These are phyloP conservation scores for Ceratina australensis DNA, from an alignment of 1,140 invertebrate species.

Conservation along the genomic window DNA sequence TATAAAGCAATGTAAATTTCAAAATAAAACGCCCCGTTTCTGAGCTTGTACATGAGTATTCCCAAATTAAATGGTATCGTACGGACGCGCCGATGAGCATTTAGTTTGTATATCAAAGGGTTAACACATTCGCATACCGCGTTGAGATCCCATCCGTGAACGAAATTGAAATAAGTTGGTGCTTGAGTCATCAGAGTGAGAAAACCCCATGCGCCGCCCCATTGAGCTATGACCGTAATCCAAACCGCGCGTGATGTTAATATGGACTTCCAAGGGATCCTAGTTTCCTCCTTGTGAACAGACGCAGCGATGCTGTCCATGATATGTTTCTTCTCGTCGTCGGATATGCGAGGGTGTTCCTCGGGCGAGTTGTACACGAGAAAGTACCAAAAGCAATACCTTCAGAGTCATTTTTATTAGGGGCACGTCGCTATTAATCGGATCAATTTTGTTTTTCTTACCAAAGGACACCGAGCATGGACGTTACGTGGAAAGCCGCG, in stretches of 20 bases:
- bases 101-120: no score
- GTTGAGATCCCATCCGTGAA: slow-evolving; percentile 90
- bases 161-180: slow-evolving; percentile 91
- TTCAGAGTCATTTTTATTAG: slow-evolving; percentile 36
- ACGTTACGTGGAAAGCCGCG: slow-evolving; percentile 87
- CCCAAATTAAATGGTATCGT: no score
- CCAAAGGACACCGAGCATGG: slow-evolving; percentile 85
- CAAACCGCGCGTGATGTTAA: slow-evolving; percentile 87
- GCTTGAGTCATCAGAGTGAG: slow-evolving; percentile 91
- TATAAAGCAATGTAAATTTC: no score
- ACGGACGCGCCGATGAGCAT: no score
- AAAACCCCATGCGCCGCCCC: slow-evolving; percentile 91
- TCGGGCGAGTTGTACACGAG: slow-evolving; percentile 85
- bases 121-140: no score
- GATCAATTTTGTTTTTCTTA: slow-evolving; percentile 64
- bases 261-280: slow-evolving; percentile 87
- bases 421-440: not conserved
- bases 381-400: slow-evolving; percentile 81
- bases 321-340: slow-evolving; percentile 84
- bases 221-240: slow-evolving; percentile 88
- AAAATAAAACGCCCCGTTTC: no score
- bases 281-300: slow-evolving; percentile 74
- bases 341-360: slow-evolving; percentile 87
- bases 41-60: no score
- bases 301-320: slow-evolving; percentile 80